Evolutionary conservation across 2,113 vertebrate species (phyloP).

Genomic region (Corythaixoides concolor): DNA sequence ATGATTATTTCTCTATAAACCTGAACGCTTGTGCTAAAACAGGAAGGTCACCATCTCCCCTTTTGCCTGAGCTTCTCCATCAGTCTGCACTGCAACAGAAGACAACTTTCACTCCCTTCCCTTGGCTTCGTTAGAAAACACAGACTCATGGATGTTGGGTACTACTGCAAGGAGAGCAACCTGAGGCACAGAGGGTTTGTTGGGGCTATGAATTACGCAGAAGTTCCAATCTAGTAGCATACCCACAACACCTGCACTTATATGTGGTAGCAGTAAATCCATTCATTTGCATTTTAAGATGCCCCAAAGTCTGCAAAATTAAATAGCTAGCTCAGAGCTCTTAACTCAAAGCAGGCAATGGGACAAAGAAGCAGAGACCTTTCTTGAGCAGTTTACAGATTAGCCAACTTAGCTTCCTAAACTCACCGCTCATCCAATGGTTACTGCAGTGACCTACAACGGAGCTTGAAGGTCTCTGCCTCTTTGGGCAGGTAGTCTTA

Average conservation of each 20-base stretch:
- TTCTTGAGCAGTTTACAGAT: not conserved
- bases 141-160: not conserved
- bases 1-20: not conserved
- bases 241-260: not conserved
- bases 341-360: not conserved
- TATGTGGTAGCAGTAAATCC: not conserved
- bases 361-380: not conserved
- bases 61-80: not conserved
- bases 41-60: not conserved
- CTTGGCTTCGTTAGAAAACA: not conserved
- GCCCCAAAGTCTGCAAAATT: not conserved
- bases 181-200: not conserved
- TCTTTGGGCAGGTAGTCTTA: not conserved
- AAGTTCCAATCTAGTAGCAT: not conserved
- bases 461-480: not conserved
- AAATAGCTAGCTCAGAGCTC: not conserved
- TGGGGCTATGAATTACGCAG: not conserved
- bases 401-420: not conserved
- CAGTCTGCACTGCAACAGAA: not conserved
- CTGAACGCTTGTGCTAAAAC: fast-evolving
- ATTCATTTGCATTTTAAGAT: not conserved
- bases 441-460: not conserved
- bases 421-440: not conserved
- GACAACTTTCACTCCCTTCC: not conserved
- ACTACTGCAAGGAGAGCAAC: not conserved